phyloP scores from a whole-genome alignment of 1,140 invertebrate species.

The Eulimnadia texana region DNA sequence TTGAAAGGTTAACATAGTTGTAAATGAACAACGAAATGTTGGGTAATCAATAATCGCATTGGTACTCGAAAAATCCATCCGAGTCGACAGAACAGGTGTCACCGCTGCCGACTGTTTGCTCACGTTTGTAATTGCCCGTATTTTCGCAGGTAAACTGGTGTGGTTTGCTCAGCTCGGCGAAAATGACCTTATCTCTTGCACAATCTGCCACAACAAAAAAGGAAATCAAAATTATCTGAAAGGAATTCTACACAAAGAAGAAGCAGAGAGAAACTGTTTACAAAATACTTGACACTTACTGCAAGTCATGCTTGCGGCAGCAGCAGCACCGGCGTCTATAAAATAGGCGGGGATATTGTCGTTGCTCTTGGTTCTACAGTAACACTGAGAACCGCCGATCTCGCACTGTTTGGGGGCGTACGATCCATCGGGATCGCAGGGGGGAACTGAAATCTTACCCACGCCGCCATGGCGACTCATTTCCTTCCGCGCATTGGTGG shows the following conservation, averaged over 20 bases:
- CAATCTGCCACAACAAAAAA: conserved; percentile 3
- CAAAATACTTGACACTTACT: conserved; percentile 2
- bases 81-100: neutral
- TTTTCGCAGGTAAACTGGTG: neutral
- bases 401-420: conserved; percentile 12
- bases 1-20: no score
- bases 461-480: conserved; percentile 6
- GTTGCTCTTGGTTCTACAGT: conserved; percentile 2
- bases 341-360: neutral
- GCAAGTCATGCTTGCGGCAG: neutral
- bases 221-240: neutral
- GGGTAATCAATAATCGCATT: neutral
- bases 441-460: neutral
- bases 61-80: conserved; percentile 2
- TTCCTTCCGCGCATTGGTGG: neutral
- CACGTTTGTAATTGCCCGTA: conserved; percentile 4
- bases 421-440: conserved; percentile 13
- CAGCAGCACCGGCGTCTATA: neutral
- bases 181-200: conserved; percentile 11
- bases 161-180: neutral
- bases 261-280: neutral
- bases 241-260: neutral
- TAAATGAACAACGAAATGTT: no score
- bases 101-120: neutral
- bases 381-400: conserved; percentile 1